Evolutionary conservation across 2,113 vertebrate species (phyloP), one percentile per base, ranked within the genome.

Genomic region (Protomyctophum bolini): DNA sequence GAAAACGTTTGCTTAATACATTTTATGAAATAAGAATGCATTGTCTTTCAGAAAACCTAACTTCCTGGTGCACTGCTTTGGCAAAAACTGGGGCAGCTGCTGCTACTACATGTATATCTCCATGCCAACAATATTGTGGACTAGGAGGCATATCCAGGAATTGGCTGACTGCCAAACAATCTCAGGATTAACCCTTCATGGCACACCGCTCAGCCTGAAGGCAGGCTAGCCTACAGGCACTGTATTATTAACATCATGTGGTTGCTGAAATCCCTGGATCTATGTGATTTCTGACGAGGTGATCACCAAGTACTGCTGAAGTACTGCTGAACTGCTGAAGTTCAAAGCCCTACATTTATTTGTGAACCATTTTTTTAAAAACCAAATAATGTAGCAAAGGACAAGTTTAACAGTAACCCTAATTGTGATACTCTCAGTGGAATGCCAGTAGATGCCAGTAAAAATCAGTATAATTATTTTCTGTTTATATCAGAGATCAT

Each of bases 261-360:
- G 86, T 76, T 91, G 66, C 89, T 94, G 12, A 92, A 89, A 77
- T 87, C 91, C 0, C 8, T 90, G 72, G 91, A 91, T 75, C 73
- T 79, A 79, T 69, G 82, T 93, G 9, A 83, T 94, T 81, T 91
- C 93, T 62, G 93, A 92, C 76, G 91, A 94, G 68, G 93, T 92
- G 78, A 80, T 92, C 58, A 78, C 90, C 55, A 89, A 92, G 74
- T 86, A 88, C 8, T 91, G 85, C n/a, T n/a, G n/a, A n/a, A n/a
- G n/a, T n/a, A n/a, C 81, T 87, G 41, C 81, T 73, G 57, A 85
- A 77, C 81, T 87, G 41, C 81, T 73, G 57, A 85, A 77, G 80
- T 90, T 90, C 71, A 86, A 81, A 65, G 10, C 82, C 1, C 82
- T 76, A 70, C 88, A 63, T 56, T 85, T 91, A 59, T 81, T 69